Evolutionary conservation across 2,888 invertebrate genomes (phyloP), one percentile per base, ranked within the genome.

Genomic region (Chrysodeixis includens): DNA sequence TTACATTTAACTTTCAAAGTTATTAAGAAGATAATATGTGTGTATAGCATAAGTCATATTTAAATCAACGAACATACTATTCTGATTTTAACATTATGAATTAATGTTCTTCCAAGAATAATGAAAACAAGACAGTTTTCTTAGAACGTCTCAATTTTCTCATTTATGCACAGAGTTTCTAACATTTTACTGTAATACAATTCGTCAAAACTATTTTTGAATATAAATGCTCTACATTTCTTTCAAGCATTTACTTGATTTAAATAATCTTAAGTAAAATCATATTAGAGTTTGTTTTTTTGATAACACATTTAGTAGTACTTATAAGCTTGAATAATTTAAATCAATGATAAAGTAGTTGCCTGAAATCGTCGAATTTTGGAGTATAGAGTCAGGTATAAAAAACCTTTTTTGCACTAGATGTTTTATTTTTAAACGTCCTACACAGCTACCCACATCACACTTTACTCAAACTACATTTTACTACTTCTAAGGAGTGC

Each of bases 71-170:
- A 26, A 26, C 26, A 26, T 26, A 26, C 26, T 26, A 67, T 69
- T 69, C 56, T 73, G 63, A 62, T 55, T 16, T 68, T 56, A 62
- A 56, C 35, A 49, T 18, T n/a, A 44, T n/a, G 30, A 57, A 35
- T 58, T 58, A 26, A n/a, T n/a, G n/a, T n/a, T n/a, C 56, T 62
- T 72, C n/a, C n/a, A 40, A 7, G n/a, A 7, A n/a, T 6, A 40
- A 6, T n/a, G 40, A 58, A 62, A 56, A 51, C 4, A 7, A 63
- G 26, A 7, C 44, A 40, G n/a, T n/a, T n/a, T 40, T 40, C 40
- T n/a, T n/a, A 40, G 5, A 40, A n/a, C 40, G n/a, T 40, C n/a
- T 40, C n/a, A n/a, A 2, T 12, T 4, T 35, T 14, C 35, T 14
- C 6, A 40, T 40, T 14, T 40, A 40, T 40, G 40, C 40, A 40